A percentile compares a stretch with the other conserved stretches of the same genome.
phyloP scores from a whole-genome alignment of 2,113 vertebrate species.

The Megalops atlanticus region DNA sequence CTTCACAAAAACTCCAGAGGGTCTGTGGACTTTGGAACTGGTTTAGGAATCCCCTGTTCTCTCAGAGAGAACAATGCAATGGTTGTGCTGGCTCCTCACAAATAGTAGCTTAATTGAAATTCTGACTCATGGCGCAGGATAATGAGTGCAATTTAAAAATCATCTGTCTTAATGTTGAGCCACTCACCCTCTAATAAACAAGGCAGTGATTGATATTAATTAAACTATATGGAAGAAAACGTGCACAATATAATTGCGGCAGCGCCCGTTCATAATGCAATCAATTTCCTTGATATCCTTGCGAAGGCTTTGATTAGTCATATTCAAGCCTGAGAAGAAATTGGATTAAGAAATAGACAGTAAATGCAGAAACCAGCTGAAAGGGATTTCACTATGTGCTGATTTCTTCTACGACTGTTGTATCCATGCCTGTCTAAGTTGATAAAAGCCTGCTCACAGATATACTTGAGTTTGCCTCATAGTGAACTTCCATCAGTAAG shows the following conservation, averaged over 20 bases:
- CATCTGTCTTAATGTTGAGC: conserved; percentile 56
- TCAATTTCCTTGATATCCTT: conserved; percentile 41
- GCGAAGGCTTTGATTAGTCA: conserved; percentile 50
- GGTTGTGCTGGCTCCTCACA: conserved; percentile 37
- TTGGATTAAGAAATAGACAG: no score
- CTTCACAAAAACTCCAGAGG: no score
- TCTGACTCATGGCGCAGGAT: conserved; percentile 62
- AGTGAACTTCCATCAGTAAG: neutral
- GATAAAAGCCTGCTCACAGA: neutral
- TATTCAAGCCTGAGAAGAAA: conserved; percentile 40
- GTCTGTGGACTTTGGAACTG: neutral
- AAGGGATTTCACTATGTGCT: no score
- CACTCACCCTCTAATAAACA: conserved; percentile 65
- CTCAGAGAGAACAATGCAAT: conserved; percentile 21
- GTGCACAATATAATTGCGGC: conserved; percentile 64
- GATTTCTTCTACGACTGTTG: no score
- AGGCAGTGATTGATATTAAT: conserved; percentile 69
- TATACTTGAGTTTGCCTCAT: neutral
- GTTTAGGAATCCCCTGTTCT: conserved; percentile 28
- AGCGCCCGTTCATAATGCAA: conserved; percentile 30
- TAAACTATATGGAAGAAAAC: conserved; percentile 60
- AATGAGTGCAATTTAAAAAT: conserved; percentile 65
- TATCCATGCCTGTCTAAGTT: neutral
- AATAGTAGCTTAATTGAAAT: conserved; percentile 39
- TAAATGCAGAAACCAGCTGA: no score